Evolutionary conservation across 2,888 invertebrate species (phyloP).

Genomic region (Meiosimyza decipiens): DNA sequence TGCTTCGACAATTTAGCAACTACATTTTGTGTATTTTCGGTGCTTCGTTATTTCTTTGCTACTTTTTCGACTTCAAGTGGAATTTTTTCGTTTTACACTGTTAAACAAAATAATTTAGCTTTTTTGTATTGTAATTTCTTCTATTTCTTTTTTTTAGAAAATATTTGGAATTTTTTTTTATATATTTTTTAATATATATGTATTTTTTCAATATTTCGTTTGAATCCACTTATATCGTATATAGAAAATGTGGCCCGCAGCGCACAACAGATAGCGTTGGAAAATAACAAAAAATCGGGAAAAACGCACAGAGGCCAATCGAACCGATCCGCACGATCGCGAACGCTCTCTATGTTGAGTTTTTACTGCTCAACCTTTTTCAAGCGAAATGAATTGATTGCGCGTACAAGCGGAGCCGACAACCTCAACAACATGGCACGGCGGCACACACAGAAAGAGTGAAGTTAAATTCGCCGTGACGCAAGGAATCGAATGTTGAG

Average conservation of each 20-base stretch:
- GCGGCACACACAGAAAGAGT: not conserved
- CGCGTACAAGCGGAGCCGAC: slow-evolving; percentile 34
- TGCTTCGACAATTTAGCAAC: no score
- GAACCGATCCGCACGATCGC: slow-evolving; percentile 40
- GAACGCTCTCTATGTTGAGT: slow-evolving; percentile 39
- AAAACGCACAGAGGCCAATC: not conserved
- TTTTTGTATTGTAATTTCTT: not conserved
- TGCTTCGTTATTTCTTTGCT: not conserved
- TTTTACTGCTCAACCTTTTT: slow-evolving; percentile 54
- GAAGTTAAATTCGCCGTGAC: slow-evolving; percentile 16
- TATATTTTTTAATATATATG: no score
- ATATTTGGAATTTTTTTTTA: no score
- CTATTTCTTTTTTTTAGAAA: no score
- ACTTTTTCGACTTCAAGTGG: not conserved
- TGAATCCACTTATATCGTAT: no score
- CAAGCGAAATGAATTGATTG: slow-evolving; percentile 59
- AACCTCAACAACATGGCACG: slow-evolving; percentile 31
- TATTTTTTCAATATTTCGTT: no score
- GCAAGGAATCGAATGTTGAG: no score
- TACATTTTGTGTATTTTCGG: not conserved
- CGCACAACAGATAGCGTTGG: not conserved
- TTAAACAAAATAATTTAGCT: not conserved
- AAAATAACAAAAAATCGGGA: not conserved
- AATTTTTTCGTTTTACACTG: slow-evolving; percentile 9
- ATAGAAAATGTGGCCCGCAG: no score